A percentile compares a stretch with the other conserved stretches of the same genome.
Conservation (phyloP, 1,140 invertebrate genomes). For the Drosophila kepulauana region DNA sequence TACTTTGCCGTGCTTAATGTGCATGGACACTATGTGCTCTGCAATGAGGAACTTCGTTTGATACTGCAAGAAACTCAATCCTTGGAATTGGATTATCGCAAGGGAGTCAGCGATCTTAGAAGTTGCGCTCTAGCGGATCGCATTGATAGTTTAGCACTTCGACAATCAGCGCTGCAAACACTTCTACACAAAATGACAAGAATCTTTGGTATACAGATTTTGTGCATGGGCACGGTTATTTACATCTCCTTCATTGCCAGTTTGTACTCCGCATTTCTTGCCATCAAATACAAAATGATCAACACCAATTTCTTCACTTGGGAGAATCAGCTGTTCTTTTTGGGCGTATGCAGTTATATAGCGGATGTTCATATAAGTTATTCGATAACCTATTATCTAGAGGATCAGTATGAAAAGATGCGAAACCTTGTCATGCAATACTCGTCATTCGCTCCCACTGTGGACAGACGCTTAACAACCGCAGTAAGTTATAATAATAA, state of each 20-base stretch:
- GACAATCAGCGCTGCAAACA: slow-evolving; percentile 28
- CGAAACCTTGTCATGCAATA: slow-evolving; percentile 23
- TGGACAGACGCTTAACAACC: slow-evolving; percentile 35
- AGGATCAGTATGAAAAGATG: slow-evolving; percentile 22
- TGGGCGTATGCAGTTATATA: neutral
- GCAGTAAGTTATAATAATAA: slow-evolving; percentile 31
- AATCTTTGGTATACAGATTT: slow-evolving; percentile 51
- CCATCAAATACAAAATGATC: slow-evolving; percentile 18
- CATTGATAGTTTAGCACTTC: slow-evolving; percentile 34
- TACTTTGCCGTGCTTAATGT: slow-evolving; percentile 41
- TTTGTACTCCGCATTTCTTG: slow-evolving; percentile 35
- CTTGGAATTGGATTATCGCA: slow-evolving; percentile 12
- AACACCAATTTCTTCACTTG: neutral
- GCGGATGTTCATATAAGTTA: slow-evolving; percentile 7
- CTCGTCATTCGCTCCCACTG: neutral
- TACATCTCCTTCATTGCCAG: slow-evolving; percentile 38
- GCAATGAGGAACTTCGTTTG: slow-evolving; percentile 32
- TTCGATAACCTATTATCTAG: slow-evolving; percentile 13
- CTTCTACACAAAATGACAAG: slow-evolving; percentile 9
- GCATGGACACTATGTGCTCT: slow-evolving; percentile 48
- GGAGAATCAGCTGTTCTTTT: neutral
- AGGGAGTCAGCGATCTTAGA: slow-evolving; percentile 5
- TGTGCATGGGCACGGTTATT: slow-evolving; percentile 32
- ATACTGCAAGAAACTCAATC: slow-evolving; percentile 6
- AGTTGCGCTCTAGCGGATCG: slow-evolving; percentile 48